Evolutionary conservation across 2,113 vertebrate species (phyloP), one percentile per base, ranked within the genome.

Genomic region (Glaucidium brasilianum): DNA sequence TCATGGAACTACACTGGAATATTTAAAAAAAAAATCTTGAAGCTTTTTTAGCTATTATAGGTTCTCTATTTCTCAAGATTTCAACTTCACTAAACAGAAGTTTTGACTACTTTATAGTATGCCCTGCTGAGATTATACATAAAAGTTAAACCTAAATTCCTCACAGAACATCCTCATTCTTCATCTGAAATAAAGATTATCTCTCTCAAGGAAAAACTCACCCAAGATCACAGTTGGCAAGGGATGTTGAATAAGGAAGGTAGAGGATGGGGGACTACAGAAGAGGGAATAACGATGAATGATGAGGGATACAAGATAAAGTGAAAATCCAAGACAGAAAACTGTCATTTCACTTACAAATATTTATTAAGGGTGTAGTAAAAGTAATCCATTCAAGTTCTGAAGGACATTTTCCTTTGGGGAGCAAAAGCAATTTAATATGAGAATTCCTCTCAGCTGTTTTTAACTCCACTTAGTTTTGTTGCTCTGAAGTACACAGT

Each of bases 401-500:
- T 43, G 29, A 94, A 76, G 14, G 26, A 72, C 56, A 39, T 41
- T 73, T 82, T 62, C 39, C 53, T 80, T 79, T 39, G 34, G 32
- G 56, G 30, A 95, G 26, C 29, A 82, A 82, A 95, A 14, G 59
- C 52, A 97, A 85, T 27, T 68, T 72, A 91, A 78, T 34, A 72
- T 52, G 22, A 67, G 9, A 95, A 92, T n/a, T 81, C 49, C 25
- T 91, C 80, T 67, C 64, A 47, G 58, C 20, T 86, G 59, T 26
- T 95, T 86, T 82, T 79, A 86, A 89, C 60, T 83, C n/a, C 32
- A 45, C 16, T 73, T 95, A 81, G 45, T 85, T 92, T 74, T 81
- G 45, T 69, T 85, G 47, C n/a, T 82, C 59, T 64, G 62, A 80
- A 91, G 74, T 12, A 80, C 35, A 77, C 7, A 34, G 14, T 45